phyloP scores from a whole-genome alignment of 2,797 vertebrate genomes.

The Sternotherus odoratus region DNA sequence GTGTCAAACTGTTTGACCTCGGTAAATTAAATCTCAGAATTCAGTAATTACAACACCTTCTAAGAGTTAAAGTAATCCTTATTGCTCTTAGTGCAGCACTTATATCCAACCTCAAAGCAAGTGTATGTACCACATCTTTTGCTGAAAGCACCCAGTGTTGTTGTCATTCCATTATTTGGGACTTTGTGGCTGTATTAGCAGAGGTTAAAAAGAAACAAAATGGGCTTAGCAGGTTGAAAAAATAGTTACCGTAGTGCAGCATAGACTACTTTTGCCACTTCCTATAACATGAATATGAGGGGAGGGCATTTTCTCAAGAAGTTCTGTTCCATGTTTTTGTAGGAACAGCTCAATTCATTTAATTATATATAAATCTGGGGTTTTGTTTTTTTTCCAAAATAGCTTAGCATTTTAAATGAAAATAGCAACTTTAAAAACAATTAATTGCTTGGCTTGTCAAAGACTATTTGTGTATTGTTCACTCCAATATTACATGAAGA shows the following conservation, averaged over 20 bases:
- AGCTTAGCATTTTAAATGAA: too few relatives aligned
- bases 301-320: neutral
- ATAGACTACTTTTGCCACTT: neutral
- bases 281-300: neutral
- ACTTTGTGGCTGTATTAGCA: neutral
- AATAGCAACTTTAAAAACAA: too few relatives aligned
- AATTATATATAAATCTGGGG: neutral
- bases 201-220: neutral
- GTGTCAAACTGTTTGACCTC: neutral
- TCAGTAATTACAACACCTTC: neutral
- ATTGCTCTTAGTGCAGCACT: neutral
- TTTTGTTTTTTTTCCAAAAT: too few relatives aligned
- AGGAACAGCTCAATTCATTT: neutral
- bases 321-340: neutral
- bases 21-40: neutral
- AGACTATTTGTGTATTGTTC: constrained; percentile 15
- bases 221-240: neutral
- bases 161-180: neutral
- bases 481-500: neutral
- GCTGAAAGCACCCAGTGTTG: neutral
- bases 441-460: neutral
- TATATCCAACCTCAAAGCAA: neutral
- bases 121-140: neutral
- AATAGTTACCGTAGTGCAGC: neutral
- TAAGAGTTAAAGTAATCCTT: neutral